A percentile compares a stretch with the other conserved stretches of the same genome.
Conservation (phyloP, 2,797 vertebrate genomes). For the Podarcis siculus region DNA sequence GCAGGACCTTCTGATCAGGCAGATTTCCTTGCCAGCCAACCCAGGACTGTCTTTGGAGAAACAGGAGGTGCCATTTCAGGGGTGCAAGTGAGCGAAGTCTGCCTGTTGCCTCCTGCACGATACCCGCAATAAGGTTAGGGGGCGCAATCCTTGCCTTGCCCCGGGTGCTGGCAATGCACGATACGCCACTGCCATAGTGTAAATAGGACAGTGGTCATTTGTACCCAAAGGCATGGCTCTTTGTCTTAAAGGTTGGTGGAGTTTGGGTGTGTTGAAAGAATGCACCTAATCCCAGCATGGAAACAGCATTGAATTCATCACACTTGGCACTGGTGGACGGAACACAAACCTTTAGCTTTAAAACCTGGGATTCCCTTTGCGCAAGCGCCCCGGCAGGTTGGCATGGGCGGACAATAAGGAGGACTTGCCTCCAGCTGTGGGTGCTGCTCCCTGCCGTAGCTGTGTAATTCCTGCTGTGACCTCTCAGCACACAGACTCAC, state of each 20-base stretch:
- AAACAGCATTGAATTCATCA: background rate
- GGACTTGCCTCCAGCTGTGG: background rate
- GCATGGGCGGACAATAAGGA: background rate
- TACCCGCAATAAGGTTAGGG: no score
- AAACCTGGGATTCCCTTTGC: background rate
- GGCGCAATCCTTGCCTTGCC: no score
- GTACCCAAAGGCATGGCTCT: background rate
- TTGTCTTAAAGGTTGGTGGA: no score
- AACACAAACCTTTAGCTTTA: background rate
- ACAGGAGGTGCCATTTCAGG: no score
- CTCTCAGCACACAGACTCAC: background rate
- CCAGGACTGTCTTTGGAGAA: no score
- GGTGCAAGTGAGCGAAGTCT: no score
- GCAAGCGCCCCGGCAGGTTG: background rate
- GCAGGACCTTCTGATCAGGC: no score
- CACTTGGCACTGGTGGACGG: background rate
- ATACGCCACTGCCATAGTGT: background rate
- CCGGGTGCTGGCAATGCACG: no score
- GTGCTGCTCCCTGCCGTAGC: background rate
- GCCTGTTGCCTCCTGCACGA: no score
- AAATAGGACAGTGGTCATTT: background rate
- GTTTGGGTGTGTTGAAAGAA: background rate
- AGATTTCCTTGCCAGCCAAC: no score
- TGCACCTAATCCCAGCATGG: no score
- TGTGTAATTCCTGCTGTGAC: background rate